Evolutionary conservation across 2,888 invertebrate species (phyloP), one percentile per base, ranked within the genome.

Genomic region (Dasypogon diadema): DNA sequence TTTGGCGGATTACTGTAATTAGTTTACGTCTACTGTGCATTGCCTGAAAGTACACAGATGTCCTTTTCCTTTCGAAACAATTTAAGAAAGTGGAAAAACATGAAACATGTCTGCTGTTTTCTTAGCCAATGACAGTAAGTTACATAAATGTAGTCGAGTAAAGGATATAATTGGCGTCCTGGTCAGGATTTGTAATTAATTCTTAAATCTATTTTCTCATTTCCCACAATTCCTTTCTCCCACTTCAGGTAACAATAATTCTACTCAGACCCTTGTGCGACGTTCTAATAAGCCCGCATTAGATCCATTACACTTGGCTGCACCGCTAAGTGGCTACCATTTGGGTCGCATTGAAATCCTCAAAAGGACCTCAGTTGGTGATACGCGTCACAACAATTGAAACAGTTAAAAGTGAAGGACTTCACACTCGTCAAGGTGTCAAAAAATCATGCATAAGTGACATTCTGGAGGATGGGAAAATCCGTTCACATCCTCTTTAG

Each of bases 371-470:
- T 46, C 76, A 76, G 76, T 76, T 76, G 76, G 76, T 68, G 76
- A 76, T 76, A 68, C 58, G 74, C 56, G 65, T 56, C 54, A 34
- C 54, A 76, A 76, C 76, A 76, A 76, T 76, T 48, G 74, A 68
- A 74, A 76, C 74, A 76, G 76, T 76, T 76, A 74, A 76, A 76
- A 58, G 51, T 68, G 74, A 76, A 76, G 76, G 58, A 68, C 74
- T 68, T 74, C 37, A 30, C 42, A 56, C 76, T 70, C 54, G 54
- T 54, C 51, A 70, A 70, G 65, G 65, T 65, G 65, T 65, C 65
- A 65, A 65, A 46, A 65, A 65, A 65, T 65, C 65, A 65, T 42
- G 48, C 48, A 46, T 65, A 65, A 65, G 65, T 65, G 65, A 46
- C 65, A 65, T 42, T 42, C 48, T 21, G 46, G 10, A 65, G 65